Evolutionary conservation across 2,888 invertebrate species (phyloP), one percentile per base, ranked within the genome.

Genomic region (Cyclophora albipunctata): DNA sequence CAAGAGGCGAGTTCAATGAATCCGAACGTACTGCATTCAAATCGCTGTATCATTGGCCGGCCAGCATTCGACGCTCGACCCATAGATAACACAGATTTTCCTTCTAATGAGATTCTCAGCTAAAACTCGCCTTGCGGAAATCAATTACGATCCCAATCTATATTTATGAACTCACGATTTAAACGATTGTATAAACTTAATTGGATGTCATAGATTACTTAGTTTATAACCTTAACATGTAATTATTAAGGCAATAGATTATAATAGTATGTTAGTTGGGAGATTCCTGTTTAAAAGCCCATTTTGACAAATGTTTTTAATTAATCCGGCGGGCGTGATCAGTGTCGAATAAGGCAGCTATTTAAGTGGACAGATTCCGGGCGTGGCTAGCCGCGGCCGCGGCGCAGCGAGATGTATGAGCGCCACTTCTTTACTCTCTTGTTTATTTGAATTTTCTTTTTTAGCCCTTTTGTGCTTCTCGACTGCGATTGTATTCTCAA

Each of bases 1-100:
- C 81, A 74, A 80, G 76, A 75, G 66, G 73, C 69, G 87, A 81
- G 88, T 87, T 87, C 88, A 87, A 84, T 83, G 88, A 78, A 81
- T 82, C 78, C 73, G 59, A 69, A 67, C 68, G 73, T 69, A 69
- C 70, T 63, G 69, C 67, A 78, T 82, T 80, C 75, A 73, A 77
- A 81, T 78, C 75, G 63, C 67, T 64, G 70, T 71, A 75, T 75
- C 75, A 75, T 69, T 73, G 67, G 67, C 58, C 69, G 62, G 55
- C 43, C 46, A 42, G 50, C 51, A 63, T 64, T 68, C 67, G 67
- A 69, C 66, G 67, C 67, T 67, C 69, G 72, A 70, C 67, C 68
- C 60, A 59, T 68, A 64, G 64, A 70, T 71, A 69, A 69, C 66
- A 62, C 60, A 47, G 58, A 62, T 57, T 63, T 60, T 57, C 60